Evolutionary conservation across 2,113 vertebrate genomes (phyloP).

Genomic region (Phalacrocorax pelagicus): DNA sequence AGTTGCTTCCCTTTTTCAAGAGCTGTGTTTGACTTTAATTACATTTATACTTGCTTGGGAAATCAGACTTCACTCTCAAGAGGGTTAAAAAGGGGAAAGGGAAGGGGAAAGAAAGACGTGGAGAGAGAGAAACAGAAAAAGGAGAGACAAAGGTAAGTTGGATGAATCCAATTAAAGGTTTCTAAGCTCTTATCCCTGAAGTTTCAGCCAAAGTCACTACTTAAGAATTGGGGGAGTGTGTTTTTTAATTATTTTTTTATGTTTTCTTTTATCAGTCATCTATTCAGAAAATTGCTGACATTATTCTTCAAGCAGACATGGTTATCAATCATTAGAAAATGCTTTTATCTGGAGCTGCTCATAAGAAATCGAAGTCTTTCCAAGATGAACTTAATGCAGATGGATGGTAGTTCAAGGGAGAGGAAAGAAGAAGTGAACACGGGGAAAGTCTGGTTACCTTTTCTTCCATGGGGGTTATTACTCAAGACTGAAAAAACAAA

Average conservation of each 20-base stretch:
- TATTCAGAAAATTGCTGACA: slow-evolving; percentile 13
- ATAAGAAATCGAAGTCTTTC: slow-evolving; percentile 19
- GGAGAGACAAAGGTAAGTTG: background rate
- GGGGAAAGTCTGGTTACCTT: background rate
- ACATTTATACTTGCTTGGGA: slow-evolving; percentile 65
- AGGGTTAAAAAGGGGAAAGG: slow-evolving; percentile 36
- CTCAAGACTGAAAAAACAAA: background rate
- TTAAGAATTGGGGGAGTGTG: background rate
- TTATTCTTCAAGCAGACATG: background rate
- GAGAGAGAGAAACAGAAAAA: background rate
- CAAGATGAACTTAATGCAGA: slow-evolving; percentile 4
- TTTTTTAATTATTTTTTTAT: slow-evolving; percentile 18
- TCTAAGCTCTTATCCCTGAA: background rate
- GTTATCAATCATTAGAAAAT: slow-evolving; percentile 16
- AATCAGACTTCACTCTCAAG: slow-evolving; percentile 61
- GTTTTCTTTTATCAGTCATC: background rate
- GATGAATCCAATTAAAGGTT: slow-evolving; percentile 53
- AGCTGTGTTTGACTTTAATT: slow-evolving; percentile 66
- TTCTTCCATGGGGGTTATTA: background rate
- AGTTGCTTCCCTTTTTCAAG: slow-evolving; percentile 41
- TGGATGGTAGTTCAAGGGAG: background rate
- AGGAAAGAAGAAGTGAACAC: background rate
- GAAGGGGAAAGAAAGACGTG: background rate
- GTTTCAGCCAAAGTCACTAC: background rate
- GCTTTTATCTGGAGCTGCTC: background rate